phyloP scores from a whole-genome alignment of 2,113 vertebrate genomes.

The Hassar affinis region DNA sequence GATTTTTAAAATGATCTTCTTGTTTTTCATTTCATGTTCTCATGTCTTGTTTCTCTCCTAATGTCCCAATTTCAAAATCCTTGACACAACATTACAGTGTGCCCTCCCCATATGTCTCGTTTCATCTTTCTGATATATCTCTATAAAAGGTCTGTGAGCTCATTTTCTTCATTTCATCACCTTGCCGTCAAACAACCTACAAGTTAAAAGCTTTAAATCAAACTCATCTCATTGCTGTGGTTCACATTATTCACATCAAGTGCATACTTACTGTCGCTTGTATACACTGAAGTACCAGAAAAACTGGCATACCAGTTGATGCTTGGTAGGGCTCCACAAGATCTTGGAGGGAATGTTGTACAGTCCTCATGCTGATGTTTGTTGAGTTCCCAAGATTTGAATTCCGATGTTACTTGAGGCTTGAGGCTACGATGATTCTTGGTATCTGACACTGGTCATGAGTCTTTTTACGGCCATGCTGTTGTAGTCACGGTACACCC shows the following conservation, averaged over 20 bases:
- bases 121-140: background rate
- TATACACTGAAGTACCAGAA: too few relatives aligned
- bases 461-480: too few relatives aligned
- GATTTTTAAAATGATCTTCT: background rate
- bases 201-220: background rate
- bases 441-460: too few relatives aligned
- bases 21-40: background rate
- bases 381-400: too few relatives aligned
- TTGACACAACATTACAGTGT: background rate
- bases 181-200: background rate
- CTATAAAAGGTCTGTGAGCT: background rate
- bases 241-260: background rate
- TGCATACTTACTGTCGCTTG: too few relatives aligned
- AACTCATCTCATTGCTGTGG: background rate
- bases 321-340: too few relatives aligned
- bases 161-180: constrained; percentile 6
- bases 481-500: too few relatives aligned
- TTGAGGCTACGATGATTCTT: too few relatives aligned
- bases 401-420: too few relatives aligned
- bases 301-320: too few relatives aligned
- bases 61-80: background rate
- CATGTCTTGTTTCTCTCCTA: background rate
- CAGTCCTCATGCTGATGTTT: too few relatives aligned
- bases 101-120: background rate
- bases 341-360: too few relatives aligned